These are phyloP conservation scores for Cephus pygmeus DNA, from an alignment of 2,888 invertebrate species.

Conservation along the genomic window DNA sequence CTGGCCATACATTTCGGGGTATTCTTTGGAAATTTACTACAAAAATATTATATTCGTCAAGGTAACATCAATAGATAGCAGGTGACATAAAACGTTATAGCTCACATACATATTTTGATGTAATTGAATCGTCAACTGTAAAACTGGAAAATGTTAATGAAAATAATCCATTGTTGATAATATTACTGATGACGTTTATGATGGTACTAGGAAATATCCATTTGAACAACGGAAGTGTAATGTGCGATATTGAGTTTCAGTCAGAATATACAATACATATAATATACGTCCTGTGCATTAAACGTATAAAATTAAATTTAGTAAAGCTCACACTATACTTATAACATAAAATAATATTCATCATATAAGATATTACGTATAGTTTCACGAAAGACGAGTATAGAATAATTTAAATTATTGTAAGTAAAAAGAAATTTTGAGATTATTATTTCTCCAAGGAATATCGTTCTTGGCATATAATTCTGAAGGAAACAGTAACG, in stretches of 20 bases:
- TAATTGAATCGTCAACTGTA: no score
- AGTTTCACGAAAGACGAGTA: background rate
- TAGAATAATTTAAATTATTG: background rate
- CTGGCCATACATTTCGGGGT: no score
- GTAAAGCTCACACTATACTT: background rate
- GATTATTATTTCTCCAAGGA: background rate
- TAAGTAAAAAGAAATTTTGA: background rate
- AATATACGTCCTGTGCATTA: background rate
- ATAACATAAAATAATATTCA: background rate
- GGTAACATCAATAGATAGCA: background rate
- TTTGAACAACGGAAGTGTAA: background rate
- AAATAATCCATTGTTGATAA: no score
- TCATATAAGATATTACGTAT: background rate
- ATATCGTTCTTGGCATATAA: no score
- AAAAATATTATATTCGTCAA: background rate
- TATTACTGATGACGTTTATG: background rate
- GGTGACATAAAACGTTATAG: background rate
- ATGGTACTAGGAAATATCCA: background rate
- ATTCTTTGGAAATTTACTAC: no score
- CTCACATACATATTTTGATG: no score
- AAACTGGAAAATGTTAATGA: no score
- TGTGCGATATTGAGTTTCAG: background rate
- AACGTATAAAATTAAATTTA: background rate
- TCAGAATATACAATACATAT: background rate
- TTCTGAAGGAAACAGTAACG: no score